Evolutionary conservation across 92 coral and sea anemone genomes (phyloP), one percentile per base, ranked within the genome.

Genomic region (Nematostella vectensis): DNA sequence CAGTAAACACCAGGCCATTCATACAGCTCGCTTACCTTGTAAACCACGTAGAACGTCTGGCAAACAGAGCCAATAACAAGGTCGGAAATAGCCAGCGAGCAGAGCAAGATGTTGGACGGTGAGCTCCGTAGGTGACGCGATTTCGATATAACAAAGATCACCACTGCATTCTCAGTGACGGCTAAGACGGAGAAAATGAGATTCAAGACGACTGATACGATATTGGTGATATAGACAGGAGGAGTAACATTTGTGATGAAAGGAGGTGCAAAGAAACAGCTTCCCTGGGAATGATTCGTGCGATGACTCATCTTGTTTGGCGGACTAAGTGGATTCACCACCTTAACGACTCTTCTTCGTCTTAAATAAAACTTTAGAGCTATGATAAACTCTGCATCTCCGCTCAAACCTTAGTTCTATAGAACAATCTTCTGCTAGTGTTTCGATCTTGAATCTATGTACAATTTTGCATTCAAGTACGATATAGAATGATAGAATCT

Each of bases 1-100:
- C 78, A 71, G 15, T 51, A 71, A 3, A 48, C 15, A 0, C 27
- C 54, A 3, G 24, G 38, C 24, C 21, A 17, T 11, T 31, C 28
- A 15, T 42, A 15, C 20, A 55, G 49, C 29, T 71, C 78, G 15
- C 62, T 59, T 38, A 59, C 24, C 47, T 74, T 74, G 45, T 57
- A 58, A 11, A 59, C 61, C 13, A 66, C 68, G 48, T 59, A 58
- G 11, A 57, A 65, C 11, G 74, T 48, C 57, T 74, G 80, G 21
- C 56, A 53, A 22, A 66, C 18, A 12, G 63, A 15, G 10, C 74
- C 78, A 13, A 71, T 59, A 1, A 71, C 11, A 19, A 71, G 57
- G 36, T 71, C 78, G 11, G 78, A 54, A 2, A 47, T 55, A 0
- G 78, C 65, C 9, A 71, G 55, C 16, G 67, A 62, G 44, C 23